Evolutionary conservation across 2,797 vertebrate genomes (phyloP).

Genomic region (Cuniculus paca): DNA sequence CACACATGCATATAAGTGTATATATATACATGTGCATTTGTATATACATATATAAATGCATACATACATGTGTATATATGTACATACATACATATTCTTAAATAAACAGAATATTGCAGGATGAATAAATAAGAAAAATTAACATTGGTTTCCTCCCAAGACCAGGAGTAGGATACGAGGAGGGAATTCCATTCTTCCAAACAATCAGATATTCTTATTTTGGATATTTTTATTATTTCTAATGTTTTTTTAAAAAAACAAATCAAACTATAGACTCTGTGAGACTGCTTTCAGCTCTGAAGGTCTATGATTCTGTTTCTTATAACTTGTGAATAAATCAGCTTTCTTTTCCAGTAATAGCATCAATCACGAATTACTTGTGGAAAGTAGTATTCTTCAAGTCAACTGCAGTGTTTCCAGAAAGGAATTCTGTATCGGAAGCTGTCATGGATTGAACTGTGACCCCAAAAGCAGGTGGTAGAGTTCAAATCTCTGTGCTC

Average conservation of each 20-base stretch:
- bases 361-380: neutral
- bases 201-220: neutral
- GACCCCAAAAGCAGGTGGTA: neutral
- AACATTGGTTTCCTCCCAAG: neutral
- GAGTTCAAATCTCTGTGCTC: neutral
- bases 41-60: neutral
- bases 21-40: too few species aligned
- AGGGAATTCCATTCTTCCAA: neutral
- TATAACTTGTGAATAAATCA: neutral
- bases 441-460: neutral
- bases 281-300: neutral
- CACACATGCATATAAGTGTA: neutral
- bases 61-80: neutral
- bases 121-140: conserved; percentile 14
- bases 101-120: neutral
- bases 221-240: conserved; percentile 27
- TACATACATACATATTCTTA: neutral
- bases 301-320: neutral
- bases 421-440: neutral
- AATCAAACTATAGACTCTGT: neutral
- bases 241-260: neutral
- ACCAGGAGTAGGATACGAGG: neutral
- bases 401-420: neutral
- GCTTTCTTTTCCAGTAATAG: neutral
- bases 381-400: neutral